Percentiles rank a stretch among this genome's conserved stretches.
phyloP scores from a whole-genome alignment of 2,797 vertebrate genomes.

The Peromyscus eremicus region DNA sequence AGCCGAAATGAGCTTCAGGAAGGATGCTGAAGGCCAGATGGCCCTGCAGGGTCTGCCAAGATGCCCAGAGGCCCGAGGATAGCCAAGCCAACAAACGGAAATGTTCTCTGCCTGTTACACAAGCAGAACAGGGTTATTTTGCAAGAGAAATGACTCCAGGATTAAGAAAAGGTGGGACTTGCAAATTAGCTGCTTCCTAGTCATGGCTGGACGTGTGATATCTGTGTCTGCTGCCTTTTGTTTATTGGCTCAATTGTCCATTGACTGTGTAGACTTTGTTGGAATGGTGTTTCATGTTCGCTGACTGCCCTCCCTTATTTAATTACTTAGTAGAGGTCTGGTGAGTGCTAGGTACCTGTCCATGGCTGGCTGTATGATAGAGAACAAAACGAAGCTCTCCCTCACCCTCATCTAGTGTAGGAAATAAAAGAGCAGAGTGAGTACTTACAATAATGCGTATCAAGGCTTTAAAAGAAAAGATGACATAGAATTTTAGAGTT shows the following conservation, averaged over 20 bases:
- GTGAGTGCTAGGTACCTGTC: not conserved
- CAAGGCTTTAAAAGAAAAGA: not conserved
- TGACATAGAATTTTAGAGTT: not conserved
- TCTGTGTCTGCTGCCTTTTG: constrained; percentile 23
- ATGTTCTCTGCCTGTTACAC: constrained; percentile 10
- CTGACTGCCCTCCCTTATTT: not conserved
- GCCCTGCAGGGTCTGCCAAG: constrained; percentile 64
- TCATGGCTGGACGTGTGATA: not conserved
- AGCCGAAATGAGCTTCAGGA: constrained; percentile 59
- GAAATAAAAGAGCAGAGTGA: not conserved
- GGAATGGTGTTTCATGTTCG: constrained; percentile 43
- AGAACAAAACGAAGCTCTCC: not conserved
- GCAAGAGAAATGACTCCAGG: not conserved
- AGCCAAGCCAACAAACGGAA: not conserved
- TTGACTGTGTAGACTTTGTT: not conserved
- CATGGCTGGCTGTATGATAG: not conserved
- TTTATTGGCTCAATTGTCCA: constrained; percentile 28
- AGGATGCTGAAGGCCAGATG: constrained; percentile 58
- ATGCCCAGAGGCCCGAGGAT: constrained; percentile 32
- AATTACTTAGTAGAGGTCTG: not conserved
- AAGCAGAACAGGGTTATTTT: constrained; percentile 7
- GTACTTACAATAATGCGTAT: not conserved
- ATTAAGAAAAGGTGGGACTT: constrained; percentile 46
- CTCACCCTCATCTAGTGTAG: not conserved
- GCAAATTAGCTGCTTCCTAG: constrained; percentile 19